These are phyloP conservation scores for Aplysina aerophoba DNA, from an alignment of 37 sponge, comb jelly and placozoan genomes.

Conservation along the genomic window DNA sequence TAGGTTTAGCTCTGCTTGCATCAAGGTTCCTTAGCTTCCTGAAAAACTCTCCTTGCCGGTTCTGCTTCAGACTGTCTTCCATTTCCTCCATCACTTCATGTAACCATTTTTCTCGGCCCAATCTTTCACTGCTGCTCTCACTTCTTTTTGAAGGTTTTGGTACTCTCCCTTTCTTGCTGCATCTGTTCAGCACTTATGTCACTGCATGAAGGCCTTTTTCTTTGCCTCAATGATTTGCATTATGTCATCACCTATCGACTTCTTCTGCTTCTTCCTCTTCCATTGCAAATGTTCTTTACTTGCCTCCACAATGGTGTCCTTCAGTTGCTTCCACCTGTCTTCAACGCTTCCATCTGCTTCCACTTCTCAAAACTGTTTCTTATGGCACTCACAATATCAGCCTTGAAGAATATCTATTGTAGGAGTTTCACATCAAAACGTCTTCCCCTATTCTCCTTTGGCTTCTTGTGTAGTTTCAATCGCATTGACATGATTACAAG, in stretches of 20 bases:
- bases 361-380: background rate
- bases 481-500: no score
- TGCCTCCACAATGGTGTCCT: background rate
- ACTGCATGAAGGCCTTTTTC: background rate
- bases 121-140: background rate
- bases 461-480: no score
- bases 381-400: background rate
- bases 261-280: background rate
- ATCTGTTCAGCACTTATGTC: background rate
- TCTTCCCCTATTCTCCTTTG: no score
- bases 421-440: no score
- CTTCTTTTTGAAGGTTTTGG: background rate
- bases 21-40: background rate
- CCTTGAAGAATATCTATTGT: no score
- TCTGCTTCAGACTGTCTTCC: background rate
- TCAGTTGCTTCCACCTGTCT: background rate
- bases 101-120: background rate
- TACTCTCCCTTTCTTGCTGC: background rate
- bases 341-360: background rate
- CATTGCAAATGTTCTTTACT: background rate
- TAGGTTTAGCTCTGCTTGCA: background rate
- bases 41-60: background rate
- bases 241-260: background rate
- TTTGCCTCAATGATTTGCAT: background rate
- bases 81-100: background rate